Base-by-base conservation (phyloP, 2,888 invertebrate genomes). In the Drosophila hawaiiensis region DNA sequence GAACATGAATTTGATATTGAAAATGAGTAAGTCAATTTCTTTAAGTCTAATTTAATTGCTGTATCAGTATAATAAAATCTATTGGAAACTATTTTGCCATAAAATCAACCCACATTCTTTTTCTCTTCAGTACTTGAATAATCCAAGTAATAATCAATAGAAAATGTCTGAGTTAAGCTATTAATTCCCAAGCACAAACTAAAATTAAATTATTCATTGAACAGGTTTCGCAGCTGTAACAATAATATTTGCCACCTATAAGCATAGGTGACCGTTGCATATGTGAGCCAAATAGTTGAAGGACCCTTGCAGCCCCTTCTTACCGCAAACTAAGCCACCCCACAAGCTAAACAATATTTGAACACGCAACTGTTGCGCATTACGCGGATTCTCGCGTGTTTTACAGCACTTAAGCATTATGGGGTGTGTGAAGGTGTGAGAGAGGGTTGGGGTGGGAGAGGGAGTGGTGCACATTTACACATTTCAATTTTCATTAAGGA, bases 301-400 rank as follows among this genome's bases (percentile, higher is more conserved):
- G 28, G 31, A 64, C 55, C 35, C 35, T n/a, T 9, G 29, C 22
- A 54, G 9, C 25, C 35, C 47, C 10, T 16, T 41, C 16, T 37
- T 35, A 7, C 58, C 33, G 16, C 3, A 19, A 19, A 7, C 22
- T 4, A 6, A 2, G 2, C 50, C n/a, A 1, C 16, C n/a, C 41
- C 28, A 43, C 29, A 63, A 68, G 10, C n/a, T 28, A 49, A 78
- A 63, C 62, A 63, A 56, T 52, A 12, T 39, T 14, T 19, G 4
- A 29, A 16, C 78, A 73, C 60, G 81, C 83, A 88, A 85, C 89
- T 84, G 84, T 84, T 84, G 83, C 88, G 66, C 68, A 52, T 78
- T 59, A 61, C 31, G 62, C 19, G 29, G 52, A 64, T 52, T 76
- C 50, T 82, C 39, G 83, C 80, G 62, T 83, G 85, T 53, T 56